These are phyloP conservation scores for Falco columbarius DNA, from an alignment of 2,797 vertebrate species.

Conservation along the genomic window DNA sequence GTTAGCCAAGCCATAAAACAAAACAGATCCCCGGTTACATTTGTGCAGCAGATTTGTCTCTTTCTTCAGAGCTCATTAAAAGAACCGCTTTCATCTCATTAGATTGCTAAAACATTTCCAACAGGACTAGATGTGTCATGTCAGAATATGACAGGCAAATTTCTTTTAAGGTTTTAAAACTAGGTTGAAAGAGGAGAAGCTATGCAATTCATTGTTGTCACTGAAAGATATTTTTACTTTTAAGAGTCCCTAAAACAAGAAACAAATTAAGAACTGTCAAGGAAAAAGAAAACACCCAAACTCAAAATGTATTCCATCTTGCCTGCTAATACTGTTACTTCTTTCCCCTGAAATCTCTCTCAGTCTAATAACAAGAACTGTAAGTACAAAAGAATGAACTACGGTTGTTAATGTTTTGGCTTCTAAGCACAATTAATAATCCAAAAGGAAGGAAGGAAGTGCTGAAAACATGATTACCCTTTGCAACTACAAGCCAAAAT, in stretches of 20 bases:
- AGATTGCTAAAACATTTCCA: slow-evolving; percentile 37
- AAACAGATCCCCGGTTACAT: slow-evolving; percentile 37
- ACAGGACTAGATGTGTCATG: slow-evolving; percentile 43
- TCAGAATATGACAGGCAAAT: slow-evolving; percentile 65
- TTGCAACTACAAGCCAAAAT: background rate
- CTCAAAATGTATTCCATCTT: slow-evolving; percentile 31
- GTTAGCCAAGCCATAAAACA: slow-evolving; percentile 31
- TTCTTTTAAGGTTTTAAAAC: slow-evolving; percentile 57
- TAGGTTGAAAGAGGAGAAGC: slow-evolving; percentile 53
- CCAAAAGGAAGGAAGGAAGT: background rate
- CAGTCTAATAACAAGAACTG: slow-evolving; percentile 14
- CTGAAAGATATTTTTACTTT: slow-evolving; percentile 66
- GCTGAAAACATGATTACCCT: background rate
- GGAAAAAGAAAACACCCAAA: slow-evolving; percentile 41
- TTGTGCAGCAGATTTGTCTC: slow-evolving; percentile 36
- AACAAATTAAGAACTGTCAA: slow-evolving; percentile 67
- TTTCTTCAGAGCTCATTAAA: slow-evolving; percentile 36
- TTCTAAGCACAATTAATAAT: slow-evolving; percentile 19
- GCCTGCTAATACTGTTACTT: slow-evolving; percentile 36
- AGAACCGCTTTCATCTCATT: slow-evolving; percentile 48
- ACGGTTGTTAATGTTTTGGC: background rate
- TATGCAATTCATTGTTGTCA: slow-evolving; percentile 46
- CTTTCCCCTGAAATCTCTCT: slow-evolving; percentile 31
- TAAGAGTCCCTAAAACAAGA: slow-evolving; percentile 70
- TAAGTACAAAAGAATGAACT: slow-evolving; percentile 31